Conservation (phyloP, 2,888 invertebrate genomes). For the Onchidella celtica region DNA sequence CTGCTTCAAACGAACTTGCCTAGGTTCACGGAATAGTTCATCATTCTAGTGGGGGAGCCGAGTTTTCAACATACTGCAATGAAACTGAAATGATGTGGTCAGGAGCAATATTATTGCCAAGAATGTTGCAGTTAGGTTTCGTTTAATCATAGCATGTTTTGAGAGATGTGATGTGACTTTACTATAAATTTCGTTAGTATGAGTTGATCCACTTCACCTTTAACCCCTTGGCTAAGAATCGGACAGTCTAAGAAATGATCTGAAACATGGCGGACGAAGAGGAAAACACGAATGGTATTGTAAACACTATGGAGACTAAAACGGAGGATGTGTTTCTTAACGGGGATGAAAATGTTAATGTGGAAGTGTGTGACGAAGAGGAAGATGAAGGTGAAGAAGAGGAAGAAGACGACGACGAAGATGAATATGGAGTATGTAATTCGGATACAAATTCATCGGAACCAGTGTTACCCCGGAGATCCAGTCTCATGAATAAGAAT, state of each 20-base stretch:
- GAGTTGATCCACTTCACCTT: background rate
- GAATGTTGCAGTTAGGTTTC: no score
- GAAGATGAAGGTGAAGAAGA: no score
- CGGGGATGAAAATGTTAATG: slow-evolving; percentile 65
- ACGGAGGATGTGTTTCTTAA: slow-evolving; percentile 70
- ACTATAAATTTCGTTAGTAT: background rate
- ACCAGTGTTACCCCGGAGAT: slow-evolving; percentile 73
- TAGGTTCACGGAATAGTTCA: slow-evolving; percentile 40
- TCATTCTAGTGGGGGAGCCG: no score
- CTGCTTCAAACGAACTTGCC: background rate
- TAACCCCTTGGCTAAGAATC: background rate
- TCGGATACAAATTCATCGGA: slow-evolving; percentile 62
- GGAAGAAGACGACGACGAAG: slow-evolving; percentile 46
- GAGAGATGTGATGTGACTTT: background rate
- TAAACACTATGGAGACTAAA: slow-evolving; percentile 59
- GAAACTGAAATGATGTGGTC: no score
- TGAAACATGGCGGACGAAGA: slow-evolving; percentile 71
- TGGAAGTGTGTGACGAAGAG: slow-evolving; percentile 52
- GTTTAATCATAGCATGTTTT: no score
- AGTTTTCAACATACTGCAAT: no score
- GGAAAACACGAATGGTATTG: slow-evolving; percentile 57
- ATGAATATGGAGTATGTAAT: slow-evolving; percentile 43
- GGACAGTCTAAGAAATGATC: slow-evolving; percentile 19
- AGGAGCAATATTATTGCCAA: no score
- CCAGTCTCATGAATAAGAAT: slow-evolving; percentile 80